These are phyloP conservation scores for Drosophila cardini DNA, from an alignment of 1,140 invertebrate species.

Conservation along the genomic window DNA sequence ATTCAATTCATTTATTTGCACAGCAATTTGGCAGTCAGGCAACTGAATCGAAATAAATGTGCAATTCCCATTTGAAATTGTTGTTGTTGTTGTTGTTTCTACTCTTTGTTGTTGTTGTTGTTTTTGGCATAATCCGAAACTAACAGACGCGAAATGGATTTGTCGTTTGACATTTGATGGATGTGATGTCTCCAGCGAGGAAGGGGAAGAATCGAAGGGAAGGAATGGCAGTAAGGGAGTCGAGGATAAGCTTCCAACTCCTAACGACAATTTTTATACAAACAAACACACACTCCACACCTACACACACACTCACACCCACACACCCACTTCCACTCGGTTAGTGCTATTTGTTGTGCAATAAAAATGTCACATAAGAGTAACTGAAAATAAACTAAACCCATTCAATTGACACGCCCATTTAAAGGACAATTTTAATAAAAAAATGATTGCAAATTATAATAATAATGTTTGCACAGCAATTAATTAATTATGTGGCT, in stretches of 20 bases:
- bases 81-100: slow-evolving; percentile 41
- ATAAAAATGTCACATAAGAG: slow-evolving; percentile 43
- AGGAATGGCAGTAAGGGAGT: not conserved
- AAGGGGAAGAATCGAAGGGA: not conserved
- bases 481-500: slow-evolving; percentile 69
- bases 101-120: slow-evolving; percentile 40
- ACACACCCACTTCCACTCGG: not conserved
- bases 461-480: slow-evolving; percentile 53
- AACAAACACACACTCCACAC: slow-evolving; percentile 1
- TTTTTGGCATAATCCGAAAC: slow-evolving; percentile 69
- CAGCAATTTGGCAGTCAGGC: slow-evolving; percentile 51
- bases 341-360: not conserved
- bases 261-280: slow-evolving; percentile 24
- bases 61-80: slow-evolving; percentile 38
- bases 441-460: slow-evolving; percentile 40
- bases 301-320: no score
- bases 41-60: slow-evolving; percentile 51
- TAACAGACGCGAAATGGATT: slow-evolving; percentile 71
- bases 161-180: slow-evolving; percentile 75
- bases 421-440: not conserved
- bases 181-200: slow-evolving; percentile 52
- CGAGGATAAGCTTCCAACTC: not conserved
- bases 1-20: slow-evolving; percentile 77
- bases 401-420: not conserved
- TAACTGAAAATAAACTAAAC: slow-evolving; percentile 23